A percentile compares a stretch with the other conserved stretches of the same genome.
Conservation (phyloP, 37 sponge, comb jelly and placozoan genomes). For the Oscarella lobularis region DNA sequence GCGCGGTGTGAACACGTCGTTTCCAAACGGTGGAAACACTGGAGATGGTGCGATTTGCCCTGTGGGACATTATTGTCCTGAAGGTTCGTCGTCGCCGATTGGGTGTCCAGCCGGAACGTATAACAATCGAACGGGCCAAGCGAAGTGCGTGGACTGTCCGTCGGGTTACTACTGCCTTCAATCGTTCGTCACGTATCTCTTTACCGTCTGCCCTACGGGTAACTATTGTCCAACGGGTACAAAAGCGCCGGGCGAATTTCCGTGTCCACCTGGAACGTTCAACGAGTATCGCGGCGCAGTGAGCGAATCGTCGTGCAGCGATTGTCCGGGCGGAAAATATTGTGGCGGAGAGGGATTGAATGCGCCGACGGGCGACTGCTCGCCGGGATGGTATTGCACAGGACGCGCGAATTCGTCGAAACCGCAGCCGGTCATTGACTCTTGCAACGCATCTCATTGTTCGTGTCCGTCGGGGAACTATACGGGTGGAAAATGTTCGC, state of each 20-base stretch:
- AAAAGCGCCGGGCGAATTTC: not conserved
- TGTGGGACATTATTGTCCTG: slow-evolving; percentile 4
- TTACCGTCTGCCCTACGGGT: not conserved
- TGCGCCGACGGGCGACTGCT: slow-evolving; percentile 16
- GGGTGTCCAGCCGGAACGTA: not conserved
- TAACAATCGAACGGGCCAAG: not conserved
- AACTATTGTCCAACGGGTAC: not conserved
- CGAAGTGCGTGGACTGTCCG: slow-evolving; percentile 17
- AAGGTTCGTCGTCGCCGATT: not conserved
- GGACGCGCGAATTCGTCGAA: slow-evolving; percentile 6
- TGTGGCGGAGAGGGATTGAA: slow-evolving; percentile 7
- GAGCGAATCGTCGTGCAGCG: not conserved
- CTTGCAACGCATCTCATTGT: not conserved
- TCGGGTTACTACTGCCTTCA: slow-evolving; percentile 8
- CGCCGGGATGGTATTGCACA: slow-evolving; percentile 21
- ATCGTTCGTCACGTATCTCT: not conserved
- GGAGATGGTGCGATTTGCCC: slow-evolving; percentile 2
- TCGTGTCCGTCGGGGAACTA: not conserved
- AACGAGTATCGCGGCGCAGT: not conserved
- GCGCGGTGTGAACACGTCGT: not conserved
- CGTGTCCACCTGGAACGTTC: not conserved
- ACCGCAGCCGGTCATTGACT: not conserved
- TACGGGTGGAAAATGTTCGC: slow-evolving; percentile 5
- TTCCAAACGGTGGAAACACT: not conserved
- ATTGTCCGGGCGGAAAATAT: not conserved